These are phyloP conservation scores for Girardinichthys multiradiatus DNA, from an alignment of 2,113 vertebrate genomes.

Conservation along the genomic window DNA sequence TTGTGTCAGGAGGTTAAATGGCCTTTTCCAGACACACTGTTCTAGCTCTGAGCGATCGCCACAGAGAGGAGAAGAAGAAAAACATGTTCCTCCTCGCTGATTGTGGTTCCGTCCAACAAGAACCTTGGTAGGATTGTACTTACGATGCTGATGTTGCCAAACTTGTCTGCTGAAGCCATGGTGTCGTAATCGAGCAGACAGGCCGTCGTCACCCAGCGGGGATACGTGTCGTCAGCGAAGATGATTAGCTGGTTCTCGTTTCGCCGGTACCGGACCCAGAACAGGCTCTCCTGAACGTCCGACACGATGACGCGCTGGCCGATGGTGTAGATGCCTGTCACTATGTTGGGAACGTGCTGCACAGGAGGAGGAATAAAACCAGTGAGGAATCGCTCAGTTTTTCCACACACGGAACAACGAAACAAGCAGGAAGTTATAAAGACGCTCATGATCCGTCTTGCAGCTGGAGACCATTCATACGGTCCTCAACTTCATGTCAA, in stretches of 20 bases:
- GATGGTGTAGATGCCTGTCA: constrained; percentile 93
- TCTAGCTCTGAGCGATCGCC: too few species aligned
- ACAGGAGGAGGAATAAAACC: background rate
- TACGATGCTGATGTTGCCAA: constrained; percentile 97
- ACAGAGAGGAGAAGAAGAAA: background rate
- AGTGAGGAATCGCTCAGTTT: background rate
- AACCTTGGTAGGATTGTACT: constrained; percentile 25
- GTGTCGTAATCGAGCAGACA: constrained; percentile 96
- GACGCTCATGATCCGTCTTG: background rate
- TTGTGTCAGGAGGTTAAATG: background rate
- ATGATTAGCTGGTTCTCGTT: constrained; percentile 99
- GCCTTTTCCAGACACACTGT: too few species aligned
- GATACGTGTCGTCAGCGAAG: constrained; percentile 96
- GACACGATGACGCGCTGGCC: constrained; percentile 95
- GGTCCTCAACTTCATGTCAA: background rate
- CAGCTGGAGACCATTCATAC: background rate
- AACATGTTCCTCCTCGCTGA: background rate
- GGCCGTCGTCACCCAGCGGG: constrained; percentile 96
- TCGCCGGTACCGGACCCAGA: constrained; percentile 97
- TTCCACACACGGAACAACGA: too few species aligned
- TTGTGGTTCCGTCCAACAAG: too few species aligned
- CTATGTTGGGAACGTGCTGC: constrained; percentile 95
- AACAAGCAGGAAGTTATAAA: background rate
- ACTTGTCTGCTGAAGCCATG: constrained; percentile 96
- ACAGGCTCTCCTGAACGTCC: constrained; percentile 96